Evolutionary conservation across 92 coral and sea anemone genomes (phyloP).

Genomic region (Zoanthus solanderi): DNA sequence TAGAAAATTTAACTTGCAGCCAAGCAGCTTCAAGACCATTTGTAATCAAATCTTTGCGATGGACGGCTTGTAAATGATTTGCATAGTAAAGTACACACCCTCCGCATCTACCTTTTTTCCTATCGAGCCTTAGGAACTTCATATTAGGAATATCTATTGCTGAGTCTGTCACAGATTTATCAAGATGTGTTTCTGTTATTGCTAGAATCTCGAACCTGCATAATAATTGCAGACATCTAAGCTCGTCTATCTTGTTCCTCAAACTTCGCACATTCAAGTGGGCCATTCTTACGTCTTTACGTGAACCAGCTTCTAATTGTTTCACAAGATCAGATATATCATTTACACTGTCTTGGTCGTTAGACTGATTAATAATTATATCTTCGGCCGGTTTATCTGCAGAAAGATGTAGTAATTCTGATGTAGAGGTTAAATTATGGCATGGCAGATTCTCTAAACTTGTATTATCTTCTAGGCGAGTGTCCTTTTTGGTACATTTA

Average conservation of each 20-base stretch:
- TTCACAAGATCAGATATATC: too few species aligned
- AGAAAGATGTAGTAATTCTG: background rate
- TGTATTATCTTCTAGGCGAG: too few species aligned
- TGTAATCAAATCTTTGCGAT: too few species aligned
- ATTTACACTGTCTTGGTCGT: background rate
- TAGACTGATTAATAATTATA: background rate
- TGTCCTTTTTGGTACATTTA: too few species aligned
- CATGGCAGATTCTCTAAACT: background rate
- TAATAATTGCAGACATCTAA: background rate
- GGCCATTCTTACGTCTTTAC: background rate
- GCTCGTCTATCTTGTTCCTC: background rate
- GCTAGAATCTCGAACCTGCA: slow-evolving; percentile 30
- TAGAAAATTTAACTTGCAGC: too few species aligned
- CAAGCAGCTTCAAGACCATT: too few species aligned
- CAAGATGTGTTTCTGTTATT: slow-evolving; percentile 41
- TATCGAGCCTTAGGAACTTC: too few species aligned
- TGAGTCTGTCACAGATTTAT: background rate
- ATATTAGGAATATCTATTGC: background rate
- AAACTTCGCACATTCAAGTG: background rate
- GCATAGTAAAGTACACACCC: background rate
- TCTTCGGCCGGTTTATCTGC: background rate
- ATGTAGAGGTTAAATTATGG: background rate
- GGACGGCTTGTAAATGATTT: too few species aligned
- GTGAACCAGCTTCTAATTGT: too few species aligned
- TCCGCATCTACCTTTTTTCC: background rate